phyloP scores from a whole-genome alignment of 1,140 invertebrate species.

The Vanessa atalanta region DNA sequence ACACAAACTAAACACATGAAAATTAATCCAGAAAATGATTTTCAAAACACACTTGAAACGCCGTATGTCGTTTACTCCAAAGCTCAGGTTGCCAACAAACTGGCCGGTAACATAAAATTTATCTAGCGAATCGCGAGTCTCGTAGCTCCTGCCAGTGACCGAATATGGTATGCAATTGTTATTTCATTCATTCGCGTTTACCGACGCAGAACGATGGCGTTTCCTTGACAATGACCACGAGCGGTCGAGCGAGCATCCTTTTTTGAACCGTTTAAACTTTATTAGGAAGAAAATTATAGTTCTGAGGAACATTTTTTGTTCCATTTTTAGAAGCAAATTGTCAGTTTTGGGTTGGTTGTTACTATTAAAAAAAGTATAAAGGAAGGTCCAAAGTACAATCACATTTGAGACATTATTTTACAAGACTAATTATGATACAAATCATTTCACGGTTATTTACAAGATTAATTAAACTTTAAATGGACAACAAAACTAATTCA shows the following conservation, averaged over 20 bases:
- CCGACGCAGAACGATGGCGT: slow-evolving; percentile 26
- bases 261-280: slow-evolving; percentile 1
- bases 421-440: no score
- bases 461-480: no score
- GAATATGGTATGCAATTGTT: slow-evolving; percentile 25
- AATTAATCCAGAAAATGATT: neutral
- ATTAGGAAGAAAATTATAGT: slow-evolving; percentile 3
- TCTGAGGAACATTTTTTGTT: neutral
- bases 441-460: no score
- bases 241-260: slow-evolving; percentile 32
- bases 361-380: no score
- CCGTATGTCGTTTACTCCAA: neutral
- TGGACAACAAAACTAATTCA: no score
- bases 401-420: neutral
- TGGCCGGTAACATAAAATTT: neutral
- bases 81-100: neutral
- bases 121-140: slow-evolving; percentile 1
- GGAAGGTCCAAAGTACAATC: neutral
- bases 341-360: no score
- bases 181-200: slow-evolving; percentile 17
- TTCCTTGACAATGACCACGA: slow-evolving; percentile 53
- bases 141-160: neutral
- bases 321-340: neutral
- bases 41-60: neutral
- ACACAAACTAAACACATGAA: no score